Conservation (phyloP, 2,797 vertebrate species). For the Parauchenoglanis ngamensis region DNA sequence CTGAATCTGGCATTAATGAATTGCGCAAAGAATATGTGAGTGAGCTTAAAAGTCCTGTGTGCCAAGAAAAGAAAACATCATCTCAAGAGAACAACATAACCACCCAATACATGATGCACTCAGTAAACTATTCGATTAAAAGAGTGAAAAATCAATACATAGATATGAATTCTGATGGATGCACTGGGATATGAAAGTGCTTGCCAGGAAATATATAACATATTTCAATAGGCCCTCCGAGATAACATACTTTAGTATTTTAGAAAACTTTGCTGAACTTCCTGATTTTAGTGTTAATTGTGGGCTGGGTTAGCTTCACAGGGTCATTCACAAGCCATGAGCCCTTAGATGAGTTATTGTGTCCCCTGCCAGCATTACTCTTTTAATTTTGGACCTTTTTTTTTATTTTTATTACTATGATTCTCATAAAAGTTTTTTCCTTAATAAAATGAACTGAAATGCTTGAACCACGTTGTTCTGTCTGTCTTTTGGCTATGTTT, state of each 20-base stretch:
- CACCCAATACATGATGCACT: neutral
- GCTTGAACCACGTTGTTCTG: neutral
- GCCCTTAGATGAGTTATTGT: neutral
- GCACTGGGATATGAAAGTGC: conserved; percentile 1
- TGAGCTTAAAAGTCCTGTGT: neutral
- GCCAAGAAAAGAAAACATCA: conserved; percentile 4
- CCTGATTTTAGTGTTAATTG: neutral
- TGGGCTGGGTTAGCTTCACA: neutral
- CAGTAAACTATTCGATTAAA: neutral
- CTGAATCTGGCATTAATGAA: conserved; percentile 13
- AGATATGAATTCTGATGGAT: neutral
- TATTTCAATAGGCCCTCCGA: neutral
- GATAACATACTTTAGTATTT: neutral
- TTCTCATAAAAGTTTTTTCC: neutral
- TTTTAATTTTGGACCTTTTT: neutral
- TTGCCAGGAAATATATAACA: neutral
- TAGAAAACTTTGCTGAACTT: neutral
- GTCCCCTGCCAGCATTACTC: neutral
- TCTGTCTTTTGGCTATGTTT: neutral
- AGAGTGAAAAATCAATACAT: conserved; percentile 21
- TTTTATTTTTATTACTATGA: too few species aligned
- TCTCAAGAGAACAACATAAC: conserved; percentile 10
- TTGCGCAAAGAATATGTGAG: conserved; percentile 11
- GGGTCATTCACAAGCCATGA: neutral
- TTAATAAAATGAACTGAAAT: neutral